A percentile compares a stretch with the other conserved stretches of the same genome.
phyloP scores from a whole-genome alignment of 2,888 invertebrate genomes.

The Athalia cordata region DNA sequence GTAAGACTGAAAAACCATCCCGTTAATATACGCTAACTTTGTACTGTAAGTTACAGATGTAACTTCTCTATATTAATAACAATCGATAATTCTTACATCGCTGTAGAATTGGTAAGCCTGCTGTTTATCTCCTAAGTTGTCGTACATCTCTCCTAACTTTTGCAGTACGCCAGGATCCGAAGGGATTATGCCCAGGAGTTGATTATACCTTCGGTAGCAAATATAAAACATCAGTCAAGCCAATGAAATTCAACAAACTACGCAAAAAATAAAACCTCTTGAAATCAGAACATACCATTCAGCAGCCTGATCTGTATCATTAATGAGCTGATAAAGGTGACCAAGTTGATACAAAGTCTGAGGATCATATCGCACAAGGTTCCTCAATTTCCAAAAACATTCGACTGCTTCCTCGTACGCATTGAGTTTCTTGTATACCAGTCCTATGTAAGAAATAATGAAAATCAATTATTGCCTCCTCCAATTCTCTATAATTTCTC shows the following conservation, averaged over 20 bases:
- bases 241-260: slow-evolving; percentile 25
- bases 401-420: slow-evolving; percentile 85
- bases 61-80: slow-evolving; percentile 53
- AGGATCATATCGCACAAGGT: slow-evolving; percentile 82
- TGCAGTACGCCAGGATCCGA: slow-evolving; percentile 93
- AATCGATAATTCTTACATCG: slow-evolving; percentile 77
- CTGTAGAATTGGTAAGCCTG: slow-evolving; percentile 90
- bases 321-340: slow-evolving; percentile 83
- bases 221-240: no score
- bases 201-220: slow-evolving; percentile 77
- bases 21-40: slow-evolving; percentile 55
- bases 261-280: slow-evolving; percentile 12
- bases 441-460: slow-evolving; percentile 73
- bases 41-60: slow-evolving; percentile 10
- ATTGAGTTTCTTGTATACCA: slow-evolving; percentile 82
- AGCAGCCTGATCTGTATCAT: slow-evolving; percentile 78
- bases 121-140: slow-evolving; percentile 92
- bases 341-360: slow-evolving; percentile 88
- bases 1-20: slow-evolving; percentile 70
- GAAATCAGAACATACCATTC: slow-evolving; percentile 75
- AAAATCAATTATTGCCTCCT: not conserved
- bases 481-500: not conserved
- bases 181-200: slow-evolving; percentile 87
- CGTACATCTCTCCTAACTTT: slow-evolving; percentile 93
- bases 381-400: slow-evolving; percentile 86